These are phyloP conservation scores for Hylaea fasciaria DNA, from an alignment of 2,888 invertebrate genomes.

Conservation along the genomic window DNA sequence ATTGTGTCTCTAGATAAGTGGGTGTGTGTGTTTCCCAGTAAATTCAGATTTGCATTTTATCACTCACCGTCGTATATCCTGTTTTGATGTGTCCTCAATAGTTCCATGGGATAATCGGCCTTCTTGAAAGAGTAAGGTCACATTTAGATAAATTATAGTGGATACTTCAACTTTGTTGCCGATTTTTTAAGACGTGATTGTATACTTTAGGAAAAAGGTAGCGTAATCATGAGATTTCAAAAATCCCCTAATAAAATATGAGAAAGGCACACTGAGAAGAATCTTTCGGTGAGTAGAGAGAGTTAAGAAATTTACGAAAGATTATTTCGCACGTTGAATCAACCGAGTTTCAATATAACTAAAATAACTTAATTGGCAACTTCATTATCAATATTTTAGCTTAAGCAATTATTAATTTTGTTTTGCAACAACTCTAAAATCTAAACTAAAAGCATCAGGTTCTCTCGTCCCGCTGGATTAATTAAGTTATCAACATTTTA, in stretches of 20 bases:
- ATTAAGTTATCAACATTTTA: slow-evolving; percentile 13
- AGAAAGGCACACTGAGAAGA: too few relatives aligned
- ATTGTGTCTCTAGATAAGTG: slow-evolving; percentile 50
- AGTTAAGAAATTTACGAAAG: too few relatives aligned
- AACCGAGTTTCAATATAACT: too few relatives aligned
- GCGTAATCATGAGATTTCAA: too few relatives aligned
- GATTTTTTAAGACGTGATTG: neutral
- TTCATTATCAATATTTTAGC: neutral
- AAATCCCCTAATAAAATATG: too few relatives aligned
- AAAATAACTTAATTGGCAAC: neutral
- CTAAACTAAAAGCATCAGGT: slow-evolving; percentile 14
- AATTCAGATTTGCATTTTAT: slow-evolving; percentile 41
- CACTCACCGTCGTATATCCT: slow-evolving; percentile 21
- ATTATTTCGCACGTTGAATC: too few relatives aligned
- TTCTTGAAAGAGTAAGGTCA: slow-evolving; percentile 7
- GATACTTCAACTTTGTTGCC: neutral
- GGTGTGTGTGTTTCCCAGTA: slow-evolving; percentile 33
- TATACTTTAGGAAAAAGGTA: neutral
- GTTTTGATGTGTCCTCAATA: slow-evolving; percentile 23
- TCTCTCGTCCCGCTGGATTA: slow-evolving; percentile 3
- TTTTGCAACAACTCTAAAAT: slow-evolving; percentile 10
- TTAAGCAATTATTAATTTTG: slow-evolving; percentile 4
- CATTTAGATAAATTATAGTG: slow-evolving; percentile 1
- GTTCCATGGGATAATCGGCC: slow-evolving; percentile 9
- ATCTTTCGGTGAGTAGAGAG: too few relatives aligned